Evolutionary conservation across 2,888 invertebrate species (phyloP), one percentile per base, ranked within the genome.

Genomic region (Stenichneumon culpator): DNA sequence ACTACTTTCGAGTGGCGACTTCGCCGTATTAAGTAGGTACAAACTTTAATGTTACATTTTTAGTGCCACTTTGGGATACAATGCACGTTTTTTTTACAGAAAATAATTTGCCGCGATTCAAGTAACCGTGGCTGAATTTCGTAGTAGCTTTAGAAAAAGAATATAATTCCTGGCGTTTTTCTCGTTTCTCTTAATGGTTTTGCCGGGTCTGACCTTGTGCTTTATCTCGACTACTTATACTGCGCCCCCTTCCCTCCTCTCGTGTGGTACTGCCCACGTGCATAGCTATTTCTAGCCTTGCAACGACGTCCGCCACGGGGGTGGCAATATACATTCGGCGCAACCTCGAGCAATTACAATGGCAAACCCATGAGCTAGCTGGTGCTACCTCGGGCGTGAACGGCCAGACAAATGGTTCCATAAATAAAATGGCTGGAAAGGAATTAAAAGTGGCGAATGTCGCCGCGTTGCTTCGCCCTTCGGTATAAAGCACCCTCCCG

Each of bases 391-490:
- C 52, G 67, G 69, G 82, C 60, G 68, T 50, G 73, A 73, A 67
- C 72, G 75, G 74, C 73, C 60, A 83, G 83, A 87, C 82, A 85
- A 86, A 87, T 87, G 86, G 86, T 75, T 85, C 74, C 67, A 85
- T 87, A 86, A 87, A 87, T 85, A 86, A 86, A 87, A 83, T 80
- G 75, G 77, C 70, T 80, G 82, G 74, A 82, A 80, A 82, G 79
- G 84, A 87, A 87, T 87, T 87, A 87, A 87, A 86, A 87, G 83
- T 86, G 82, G 83, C 81, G 82, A 82, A 81, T 86, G 82, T 82
- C 81, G 78, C 57, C 32, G 68, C 28, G 65, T 57, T 74, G 68
- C 78, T 81, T 78, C 81, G 50, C 68, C 74, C 78, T 67, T 57
- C 57, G 25, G 36, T 50, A 36, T 44, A 73, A 72, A 68, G 47